phyloP scores from a whole-genome alignment of 2,888 invertebrate genomes.

The Dicranocentrus wangi region DNA sequence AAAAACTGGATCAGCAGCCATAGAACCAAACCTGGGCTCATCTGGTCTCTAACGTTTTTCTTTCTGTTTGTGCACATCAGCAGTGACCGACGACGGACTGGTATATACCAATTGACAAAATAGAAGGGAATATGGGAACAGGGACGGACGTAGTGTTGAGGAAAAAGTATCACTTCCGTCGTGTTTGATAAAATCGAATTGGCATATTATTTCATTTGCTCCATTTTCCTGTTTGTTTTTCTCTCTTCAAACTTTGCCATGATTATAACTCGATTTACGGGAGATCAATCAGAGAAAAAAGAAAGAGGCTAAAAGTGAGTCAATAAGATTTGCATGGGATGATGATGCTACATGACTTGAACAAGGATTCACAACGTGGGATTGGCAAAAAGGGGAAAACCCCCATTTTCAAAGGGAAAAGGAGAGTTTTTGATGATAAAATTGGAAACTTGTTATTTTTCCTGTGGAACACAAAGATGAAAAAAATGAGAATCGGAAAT shows the following conservation, averaged over 20 bases:
- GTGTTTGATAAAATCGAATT: constrained; percentile 63
- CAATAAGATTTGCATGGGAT: not conserved
- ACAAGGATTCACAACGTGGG: no score
- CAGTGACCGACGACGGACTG: no score
- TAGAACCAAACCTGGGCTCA: no score
- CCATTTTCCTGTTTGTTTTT: constrained; percentile 52
- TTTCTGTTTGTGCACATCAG: no score
- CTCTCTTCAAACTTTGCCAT: constrained; percentile 34
- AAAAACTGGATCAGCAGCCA: constrained; percentile 10
- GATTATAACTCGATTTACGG: constrained; percentile 61
- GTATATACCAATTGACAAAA: not conserved
- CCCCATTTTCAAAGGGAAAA: no score
- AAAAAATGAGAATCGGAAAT: constrained; percentile 70
- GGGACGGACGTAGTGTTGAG: not conserved
- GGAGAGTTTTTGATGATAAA: constrained; percentile 47
- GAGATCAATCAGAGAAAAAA: constrained; percentile 39
- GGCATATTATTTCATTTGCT: constrained; percentile 60
- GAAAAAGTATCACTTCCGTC: constrained; percentile 58
- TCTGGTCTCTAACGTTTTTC: no score
- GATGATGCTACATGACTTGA: no score
- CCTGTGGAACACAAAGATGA: constrained; percentile 44
- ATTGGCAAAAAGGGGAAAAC: no score
- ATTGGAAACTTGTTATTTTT: constrained; percentile 53
- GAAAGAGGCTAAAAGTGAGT: not conserved
- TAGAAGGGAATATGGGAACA: not conserved